A percentile compares a stretch with the other conserved stretches of the same genome.
These are phyloP conservation scores for Pterostichus madidus DNA, from an alignment of 2,888 invertebrate genomes.

Conservation along the genomic window DNA sequence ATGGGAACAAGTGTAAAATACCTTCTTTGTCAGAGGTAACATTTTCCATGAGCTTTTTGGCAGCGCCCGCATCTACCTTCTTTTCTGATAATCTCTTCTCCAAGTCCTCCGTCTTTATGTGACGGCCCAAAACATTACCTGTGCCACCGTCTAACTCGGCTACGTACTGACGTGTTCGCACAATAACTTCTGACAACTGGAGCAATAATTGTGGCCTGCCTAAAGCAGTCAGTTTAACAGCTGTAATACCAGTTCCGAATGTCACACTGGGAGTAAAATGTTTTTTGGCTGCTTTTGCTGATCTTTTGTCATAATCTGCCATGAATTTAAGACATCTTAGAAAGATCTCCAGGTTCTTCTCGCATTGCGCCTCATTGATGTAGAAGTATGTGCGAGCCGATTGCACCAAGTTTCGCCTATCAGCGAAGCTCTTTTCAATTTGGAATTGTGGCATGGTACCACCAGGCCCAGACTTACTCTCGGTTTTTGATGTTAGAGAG, in stretches of 20 bases:
- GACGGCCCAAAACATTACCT: constrained; percentile 92
- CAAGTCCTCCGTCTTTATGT: constrained; percentile 91
- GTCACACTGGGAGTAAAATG: constrained; percentile 81
- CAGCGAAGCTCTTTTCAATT: constrained; percentile 95
- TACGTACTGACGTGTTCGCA: constrained; percentile 96
- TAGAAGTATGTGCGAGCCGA: constrained; percentile 99
- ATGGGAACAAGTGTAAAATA: constrained; percentile 98
- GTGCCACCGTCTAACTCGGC: constrained; percentile 92
- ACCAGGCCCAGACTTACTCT: constrained; percentile 80
- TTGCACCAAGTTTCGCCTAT: constrained; percentile 95
- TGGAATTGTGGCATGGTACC: constrained; percentile 91
- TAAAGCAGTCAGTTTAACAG: constrained; percentile 97
- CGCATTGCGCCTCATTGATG: constrained; percentile 98
- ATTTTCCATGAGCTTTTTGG: constrained; percentile 93
- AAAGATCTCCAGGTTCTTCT: constrained; percentile 97
- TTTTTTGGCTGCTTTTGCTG: constrained; percentile 79
- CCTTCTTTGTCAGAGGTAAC: constrained; percentile 96
- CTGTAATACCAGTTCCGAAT: constrained; percentile 96
- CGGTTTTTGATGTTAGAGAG: constrained; percentile 73
- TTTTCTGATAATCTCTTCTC: constrained; percentile 89
- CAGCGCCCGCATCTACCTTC: constrained; percentile 87
- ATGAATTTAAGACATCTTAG: constrained; percentile 87
- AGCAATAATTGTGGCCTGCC: constrained; percentile 98
- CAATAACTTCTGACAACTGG: constrained; percentile 98
- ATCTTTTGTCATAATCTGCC: constrained; percentile 56